Evolutionary conservation across 2,113 vertebrate species (phyloP).

Genomic region (Lanius ludovicianus): DNA sequence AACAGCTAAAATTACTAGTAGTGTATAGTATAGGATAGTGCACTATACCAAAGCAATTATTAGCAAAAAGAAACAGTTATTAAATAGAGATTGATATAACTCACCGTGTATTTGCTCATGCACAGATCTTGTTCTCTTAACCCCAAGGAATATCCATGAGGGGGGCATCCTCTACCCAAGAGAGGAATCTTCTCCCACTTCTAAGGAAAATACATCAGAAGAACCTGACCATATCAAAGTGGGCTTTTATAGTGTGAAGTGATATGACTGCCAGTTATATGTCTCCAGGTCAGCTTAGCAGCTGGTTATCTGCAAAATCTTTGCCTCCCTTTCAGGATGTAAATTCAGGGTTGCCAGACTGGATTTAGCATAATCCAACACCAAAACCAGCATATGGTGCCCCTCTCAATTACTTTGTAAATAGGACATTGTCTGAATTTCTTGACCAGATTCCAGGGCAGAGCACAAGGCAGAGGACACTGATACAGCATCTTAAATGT

Average conservation of each 20-base stretch:
- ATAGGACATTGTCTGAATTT: background rate
- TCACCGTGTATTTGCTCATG: background rate
- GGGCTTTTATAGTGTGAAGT: background rate
- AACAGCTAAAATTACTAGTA: background rate
- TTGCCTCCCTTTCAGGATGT: too few relatives aligned
- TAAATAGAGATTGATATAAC: background rate
- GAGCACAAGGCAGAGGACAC: background rate
- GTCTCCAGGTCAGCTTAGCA: background rate
- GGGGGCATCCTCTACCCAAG: accelerated
- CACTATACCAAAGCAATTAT: background rate
- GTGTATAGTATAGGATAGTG: background rate
- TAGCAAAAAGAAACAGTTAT: background rate
- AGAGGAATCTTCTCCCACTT: background rate
- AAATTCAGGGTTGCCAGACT: background rate
- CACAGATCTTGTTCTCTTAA: background rate
- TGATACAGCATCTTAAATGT: background rate
- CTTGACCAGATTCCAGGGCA: background rate
- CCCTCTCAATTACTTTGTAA: background rate
- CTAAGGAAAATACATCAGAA: background rate
- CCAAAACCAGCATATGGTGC: background rate
- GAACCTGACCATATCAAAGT: background rate
- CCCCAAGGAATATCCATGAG: background rate
- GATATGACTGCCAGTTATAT: background rate
- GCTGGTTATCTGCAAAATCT: background rate
- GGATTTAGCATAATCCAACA: background rate